A percentile compares a stretch with the other conserved stretches of the same genome.
phyloP scores from a whole-genome alignment of 2,888 invertebrate genomes.

The Pseudococcus jackbeardsleyi region DNA sequence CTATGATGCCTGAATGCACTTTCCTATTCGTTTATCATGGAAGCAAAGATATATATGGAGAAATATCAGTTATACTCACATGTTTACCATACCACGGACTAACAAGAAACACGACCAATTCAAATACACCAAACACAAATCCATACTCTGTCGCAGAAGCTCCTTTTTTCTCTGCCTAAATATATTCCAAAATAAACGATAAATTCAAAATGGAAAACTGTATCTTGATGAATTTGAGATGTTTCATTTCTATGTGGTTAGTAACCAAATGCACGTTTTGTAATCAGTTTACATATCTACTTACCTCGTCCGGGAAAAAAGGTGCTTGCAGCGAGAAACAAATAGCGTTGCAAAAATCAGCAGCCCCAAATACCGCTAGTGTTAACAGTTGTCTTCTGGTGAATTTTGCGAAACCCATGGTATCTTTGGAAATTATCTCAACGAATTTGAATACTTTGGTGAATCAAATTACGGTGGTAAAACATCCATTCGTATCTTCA shows the following conservation, averaged over 20 bases:
- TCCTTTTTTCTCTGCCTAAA: conserved; percentile 84
- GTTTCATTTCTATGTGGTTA: too few species aligned
- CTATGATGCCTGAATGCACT: too few species aligned
- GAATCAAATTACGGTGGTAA: background rate
- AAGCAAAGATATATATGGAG: too few species aligned
- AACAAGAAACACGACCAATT: conserved; percentile 84
- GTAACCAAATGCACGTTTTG: too few species aligned
- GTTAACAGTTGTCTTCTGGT: conserved; percentile 83
- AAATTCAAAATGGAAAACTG: too few species aligned
- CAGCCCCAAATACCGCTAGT: conserved; percentile 82
- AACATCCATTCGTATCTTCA: background rate
- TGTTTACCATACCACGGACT: conserved; percentile 87
- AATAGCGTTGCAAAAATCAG: conserved; percentile 87
- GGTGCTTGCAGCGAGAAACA: conserved; percentile 89
- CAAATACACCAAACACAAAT: conserved; percentile 88
- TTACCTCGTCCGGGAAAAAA: conserved; percentile 87
- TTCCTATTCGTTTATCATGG: too few species aligned
- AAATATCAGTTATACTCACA: conserved; percentile 71
- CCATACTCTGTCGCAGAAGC: conserved; percentile 87
- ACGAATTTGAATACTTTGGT: background rate
- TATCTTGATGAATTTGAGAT: too few species aligned
- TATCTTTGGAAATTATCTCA: background rate
- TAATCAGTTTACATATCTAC: conserved; percentile 68
- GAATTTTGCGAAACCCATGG: conserved; percentile 70
- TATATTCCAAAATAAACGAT: too few species aligned